Percentiles rank a stretch among this genome's conserved stretches.
Evolutionary conservation across 2,797 vertebrate genomes (phyloP).

Genomic region (Hypotaenidia okinawae): DNA sequence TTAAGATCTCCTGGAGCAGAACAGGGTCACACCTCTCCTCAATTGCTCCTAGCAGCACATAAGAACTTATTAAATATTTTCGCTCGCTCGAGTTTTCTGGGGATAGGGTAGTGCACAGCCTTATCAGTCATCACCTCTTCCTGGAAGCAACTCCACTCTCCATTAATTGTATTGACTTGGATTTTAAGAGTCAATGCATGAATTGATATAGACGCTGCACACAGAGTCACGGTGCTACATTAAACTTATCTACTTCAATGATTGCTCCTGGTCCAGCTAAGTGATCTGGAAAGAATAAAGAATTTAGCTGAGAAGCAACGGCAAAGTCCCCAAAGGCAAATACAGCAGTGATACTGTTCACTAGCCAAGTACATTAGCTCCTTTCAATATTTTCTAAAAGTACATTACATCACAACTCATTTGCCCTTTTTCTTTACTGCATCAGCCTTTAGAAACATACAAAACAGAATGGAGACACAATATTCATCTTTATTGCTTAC

Average conservation of each 20-base stretch:
- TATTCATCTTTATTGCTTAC: background rate
- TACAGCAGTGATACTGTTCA: background rate
- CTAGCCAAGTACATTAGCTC: background rate
- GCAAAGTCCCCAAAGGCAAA: slow-evolving; percentile 7
- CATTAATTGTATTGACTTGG: background rate
- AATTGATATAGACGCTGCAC: background rate
- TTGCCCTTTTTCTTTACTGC: background rate
- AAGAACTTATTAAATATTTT: background rate
- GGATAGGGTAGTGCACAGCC: background rate
- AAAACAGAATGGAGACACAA: background rate
- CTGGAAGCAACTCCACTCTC: background rate
- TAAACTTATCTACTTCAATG: background rate
- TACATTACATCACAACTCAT: background rate
- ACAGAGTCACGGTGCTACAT: background rate
- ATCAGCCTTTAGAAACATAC: background rate
- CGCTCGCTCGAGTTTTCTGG: background rate
- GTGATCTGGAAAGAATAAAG: background rate
- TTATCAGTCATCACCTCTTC: background rate
- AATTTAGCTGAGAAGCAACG: background rate
- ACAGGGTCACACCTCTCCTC: background rate
- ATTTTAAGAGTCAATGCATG: background rate
- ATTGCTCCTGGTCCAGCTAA: background rate
- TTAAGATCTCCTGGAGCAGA: background rate
- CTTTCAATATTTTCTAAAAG: slow-evolving; percentile 5
- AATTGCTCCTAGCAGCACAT: background rate